Percentiles rank a stretch among this genome's conserved stretches.
phyloP scores from a whole-genome alignment of 1,140 invertebrate species.

The Drusus annulatus region DNA sequence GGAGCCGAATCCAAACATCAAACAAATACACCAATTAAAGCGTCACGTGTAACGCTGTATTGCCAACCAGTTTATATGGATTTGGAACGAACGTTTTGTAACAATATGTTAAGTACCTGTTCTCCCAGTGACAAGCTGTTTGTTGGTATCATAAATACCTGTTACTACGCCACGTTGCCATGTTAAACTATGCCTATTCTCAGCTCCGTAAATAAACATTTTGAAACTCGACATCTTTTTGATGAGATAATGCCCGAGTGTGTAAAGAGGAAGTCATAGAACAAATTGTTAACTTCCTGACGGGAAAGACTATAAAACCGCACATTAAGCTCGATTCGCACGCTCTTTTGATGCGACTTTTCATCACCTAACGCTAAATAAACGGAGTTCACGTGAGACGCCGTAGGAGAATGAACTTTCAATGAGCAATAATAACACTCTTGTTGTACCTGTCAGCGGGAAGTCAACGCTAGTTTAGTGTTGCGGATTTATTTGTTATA shows the following conservation, averaged over 20 bases:
- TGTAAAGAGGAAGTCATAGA: constrained; percentile 1
- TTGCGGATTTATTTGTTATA: too few species aligned
- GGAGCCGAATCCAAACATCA: constrained; percentile 9
- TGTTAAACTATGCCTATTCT: background rate
- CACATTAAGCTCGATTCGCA: constrained; percentile 23
- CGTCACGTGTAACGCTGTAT: constrained; percentile 24
- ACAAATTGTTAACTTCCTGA: constrained; percentile 36
- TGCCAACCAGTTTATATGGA: constrained; percentile 33
- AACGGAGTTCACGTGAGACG: constrained; percentile 3
- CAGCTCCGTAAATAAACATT: too few species aligned
- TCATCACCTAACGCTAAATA: constrained; percentile 19
- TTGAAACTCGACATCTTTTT: background rate
- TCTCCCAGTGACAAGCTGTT: constrained; percentile 26
- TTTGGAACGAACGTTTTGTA: constrained; percentile 38
- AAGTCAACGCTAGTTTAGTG: too few species aligned
- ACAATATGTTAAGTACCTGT: constrained; percentile 16
- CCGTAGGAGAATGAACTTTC: constrained; percentile 33
- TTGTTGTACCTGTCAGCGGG: background rate
- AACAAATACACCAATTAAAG: constrained; percentile 16
- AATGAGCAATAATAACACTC: too few species aligned
- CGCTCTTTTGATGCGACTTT: constrained; percentile 31
- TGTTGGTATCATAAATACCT: background rate
- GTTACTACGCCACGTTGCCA: too few species aligned
- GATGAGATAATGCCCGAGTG: constrained; percentile 9
- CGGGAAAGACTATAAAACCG: background rate